Percentiles rank a stretch among this genome's conserved stretches.
Evolutionary conservation across 1,140 invertebrate species (phyloP).

Genomic region (Thaumatotibia leucotreta): DNA sequence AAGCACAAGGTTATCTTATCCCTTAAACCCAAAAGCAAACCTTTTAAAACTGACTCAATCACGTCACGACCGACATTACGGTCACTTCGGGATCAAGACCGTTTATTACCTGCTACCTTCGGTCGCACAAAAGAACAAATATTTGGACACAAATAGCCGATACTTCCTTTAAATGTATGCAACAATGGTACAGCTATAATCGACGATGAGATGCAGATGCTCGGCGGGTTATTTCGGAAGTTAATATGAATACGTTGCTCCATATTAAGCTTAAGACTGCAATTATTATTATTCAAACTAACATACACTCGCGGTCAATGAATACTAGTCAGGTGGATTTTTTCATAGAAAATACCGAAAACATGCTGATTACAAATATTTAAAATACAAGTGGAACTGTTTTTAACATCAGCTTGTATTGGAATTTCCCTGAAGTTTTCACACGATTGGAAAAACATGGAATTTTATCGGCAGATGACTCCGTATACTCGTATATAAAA

Average conservation of each 20-base stretch:
- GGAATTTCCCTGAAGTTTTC: no score
- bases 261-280: no score
- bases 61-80: background rate
- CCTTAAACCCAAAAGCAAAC: background rate
- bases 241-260: background rate
- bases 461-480: no score
- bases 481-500: no score
- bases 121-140: conserved; percentile 11
- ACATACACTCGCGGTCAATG: no score
- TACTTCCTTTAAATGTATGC: background rate
- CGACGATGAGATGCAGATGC: background rate
- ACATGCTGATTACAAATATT: no score
- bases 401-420: no score
- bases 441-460: no score
- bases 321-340: no score
- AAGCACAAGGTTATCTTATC: background rate
- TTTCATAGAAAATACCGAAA: no score
- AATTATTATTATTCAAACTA: no score
- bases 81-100: background rate
- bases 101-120: conserved; percentile 6
- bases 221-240: background rate
- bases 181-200: background rate
- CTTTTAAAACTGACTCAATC: conserved; percentile 9
- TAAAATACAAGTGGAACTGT: no score
- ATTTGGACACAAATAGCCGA: conserved; percentile 4